These are phyloP conservation scores for Acrobasis suavella DNA, from an alignment of 2,888 invertebrate species.

Conservation along the genomic window DNA sequence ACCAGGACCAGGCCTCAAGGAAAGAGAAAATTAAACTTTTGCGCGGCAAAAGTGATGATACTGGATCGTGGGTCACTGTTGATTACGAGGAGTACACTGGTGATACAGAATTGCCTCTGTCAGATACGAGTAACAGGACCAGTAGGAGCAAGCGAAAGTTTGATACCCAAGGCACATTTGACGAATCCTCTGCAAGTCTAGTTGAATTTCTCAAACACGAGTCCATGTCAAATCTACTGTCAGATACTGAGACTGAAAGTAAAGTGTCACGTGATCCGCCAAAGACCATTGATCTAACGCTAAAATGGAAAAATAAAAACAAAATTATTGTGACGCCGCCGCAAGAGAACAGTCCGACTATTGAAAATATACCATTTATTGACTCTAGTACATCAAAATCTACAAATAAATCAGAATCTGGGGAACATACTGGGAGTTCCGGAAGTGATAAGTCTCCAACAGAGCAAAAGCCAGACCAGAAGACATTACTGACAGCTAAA, in stretches of 20 bases:
- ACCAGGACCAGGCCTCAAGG: slow-evolving; percentile 67
- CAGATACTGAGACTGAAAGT: slow-evolving; percentile 72
- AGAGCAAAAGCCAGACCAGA: slow-evolving; percentile 62
- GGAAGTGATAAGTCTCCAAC: slow-evolving; percentile 75
- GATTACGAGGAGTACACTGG: slow-evolving; percentile 86
- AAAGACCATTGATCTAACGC: slow-evolving; percentile 59
- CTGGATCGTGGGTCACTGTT: slow-evolving; percentile 86
- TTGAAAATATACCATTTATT: slow-evolving; percentile 78
- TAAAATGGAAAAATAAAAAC: slow-evolving; percentile 79
- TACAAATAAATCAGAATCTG: slow-evolving; percentile 66
- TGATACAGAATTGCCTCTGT: slow-evolving; percentile 80
- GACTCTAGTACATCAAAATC: slow-evolving; percentile 69
- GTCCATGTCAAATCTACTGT: slow-evolving; percentile 61
- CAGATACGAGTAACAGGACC: slow-evolving; percentile 71
- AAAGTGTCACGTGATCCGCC: slow-evolving; percentile 49
- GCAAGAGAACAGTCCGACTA: slow-evolving; percentile 83
- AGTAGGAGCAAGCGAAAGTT: slow-evolving; percentile 51
- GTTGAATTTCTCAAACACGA: slow-evolving; percentile 75
- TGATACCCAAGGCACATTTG: slow-evolving; percentile 83
- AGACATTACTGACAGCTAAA: slow-evolving; percentile 70
- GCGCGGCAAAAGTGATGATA: slow-evolving; percentile 85
- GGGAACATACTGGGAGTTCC: slow-evolving; percentile 71
- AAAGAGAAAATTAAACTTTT: slow-evolving; percentile 51
- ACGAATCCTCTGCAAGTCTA: slow-evolving; percentile 81
- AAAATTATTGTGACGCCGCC: slow-evolving; percentile 84